phyloP scores from a whole-genome alignment of 1,140 invertebrate genomes.

The Panagrolaimus sp. region DNA sequence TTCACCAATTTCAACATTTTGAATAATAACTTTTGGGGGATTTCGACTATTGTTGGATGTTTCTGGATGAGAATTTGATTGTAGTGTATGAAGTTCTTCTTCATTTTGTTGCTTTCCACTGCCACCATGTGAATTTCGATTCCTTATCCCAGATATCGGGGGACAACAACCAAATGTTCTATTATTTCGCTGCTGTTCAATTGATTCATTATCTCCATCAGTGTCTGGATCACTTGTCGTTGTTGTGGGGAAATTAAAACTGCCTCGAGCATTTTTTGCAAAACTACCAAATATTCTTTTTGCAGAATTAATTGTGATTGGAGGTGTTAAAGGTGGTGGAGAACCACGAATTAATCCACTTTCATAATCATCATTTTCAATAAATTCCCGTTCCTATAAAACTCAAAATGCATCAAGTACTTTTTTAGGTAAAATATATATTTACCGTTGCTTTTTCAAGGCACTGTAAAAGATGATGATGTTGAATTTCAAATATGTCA shows the following conservation, averaged over 20 bases:
- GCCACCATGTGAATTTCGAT: constrained; percentile 3
- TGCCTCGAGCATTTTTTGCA: neutral
- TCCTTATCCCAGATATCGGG: neutral
- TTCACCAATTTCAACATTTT: neutral
- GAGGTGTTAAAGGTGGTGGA: constrained; percentile 25
- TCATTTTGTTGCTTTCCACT: neutral
- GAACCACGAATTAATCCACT: constrained; percentile 32
- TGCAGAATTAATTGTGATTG: constrained; percentile 11
- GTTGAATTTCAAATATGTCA: constrained; percentile 96
- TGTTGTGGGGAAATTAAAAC: constrained; percentile 6
- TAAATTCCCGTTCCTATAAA: constrained; percentile 41
- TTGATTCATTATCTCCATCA: neutral
- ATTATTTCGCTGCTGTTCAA: neutral
- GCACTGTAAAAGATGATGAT: constrained; percentile 75
- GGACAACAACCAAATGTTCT: neutral
- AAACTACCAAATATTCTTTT: constrained; percentile 4
- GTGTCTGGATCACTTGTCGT: constrained; percentile 6
- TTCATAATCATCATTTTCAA: constrained; percentile 42
- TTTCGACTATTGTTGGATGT: neutral
- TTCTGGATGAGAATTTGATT: constrained; percentile 4
- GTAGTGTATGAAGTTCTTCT: constrained; percentile 2
- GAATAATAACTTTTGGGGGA: neutral
- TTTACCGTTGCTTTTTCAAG: constrained; percentile 87
- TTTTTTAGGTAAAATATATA: constrained; percentile 9
- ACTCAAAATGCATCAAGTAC: neutral